Conservation (phyloP, 2,888 invertebrate genomes). For the Biston stratarius region DNA sequence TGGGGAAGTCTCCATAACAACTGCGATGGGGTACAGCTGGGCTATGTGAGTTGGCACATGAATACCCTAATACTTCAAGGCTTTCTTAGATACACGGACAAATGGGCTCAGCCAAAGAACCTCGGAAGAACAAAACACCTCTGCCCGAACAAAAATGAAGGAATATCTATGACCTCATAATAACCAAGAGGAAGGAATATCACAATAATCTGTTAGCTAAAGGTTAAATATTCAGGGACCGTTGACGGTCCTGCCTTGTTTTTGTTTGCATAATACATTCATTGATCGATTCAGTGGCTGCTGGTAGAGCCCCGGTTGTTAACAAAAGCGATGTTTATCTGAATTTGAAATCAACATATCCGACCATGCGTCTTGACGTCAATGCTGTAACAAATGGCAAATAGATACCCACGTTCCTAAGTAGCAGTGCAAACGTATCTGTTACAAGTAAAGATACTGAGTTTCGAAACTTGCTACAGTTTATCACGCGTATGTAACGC, state of each 20-base stretch:
- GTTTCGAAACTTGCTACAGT: neutral
- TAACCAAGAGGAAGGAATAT: constrained; percentile 42
- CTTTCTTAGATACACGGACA: too few species aligned
- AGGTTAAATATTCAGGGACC: constrained; percentile 74
- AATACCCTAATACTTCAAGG: too few species aligned
- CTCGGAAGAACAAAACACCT: neutral
- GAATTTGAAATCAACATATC: constrained; percentile 63
- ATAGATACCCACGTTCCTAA: constrained; percentile 13
- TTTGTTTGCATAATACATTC: constrained; percentile 79
- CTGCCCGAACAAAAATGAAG: neutral
- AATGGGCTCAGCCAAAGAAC: neutral
- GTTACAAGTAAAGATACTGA: constrained; percentile 2
- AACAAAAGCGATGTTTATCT: constrained; percentile 63
- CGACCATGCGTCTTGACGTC: constrained; percentile 55
- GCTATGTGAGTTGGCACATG: too few species aligned
- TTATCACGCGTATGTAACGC: neutral
- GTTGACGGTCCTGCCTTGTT: constrained; percentile 51
- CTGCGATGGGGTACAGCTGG: too few species aligned
- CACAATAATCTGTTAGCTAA: constrained; percentile 65
- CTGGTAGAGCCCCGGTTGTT: constrained; percentile 43
- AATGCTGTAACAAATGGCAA: constrained; percentile 35
- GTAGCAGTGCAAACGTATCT: constrained; percentile 13
- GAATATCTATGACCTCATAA: neutral
- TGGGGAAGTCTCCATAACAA: too few species aligned
- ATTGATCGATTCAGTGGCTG: constrained; percentile 67